These are phyloP conservation scores for Gari tellinella DNA, from an alignment of 2,888 invertebrate genomes.

Conservation along the genomic window DNA sequence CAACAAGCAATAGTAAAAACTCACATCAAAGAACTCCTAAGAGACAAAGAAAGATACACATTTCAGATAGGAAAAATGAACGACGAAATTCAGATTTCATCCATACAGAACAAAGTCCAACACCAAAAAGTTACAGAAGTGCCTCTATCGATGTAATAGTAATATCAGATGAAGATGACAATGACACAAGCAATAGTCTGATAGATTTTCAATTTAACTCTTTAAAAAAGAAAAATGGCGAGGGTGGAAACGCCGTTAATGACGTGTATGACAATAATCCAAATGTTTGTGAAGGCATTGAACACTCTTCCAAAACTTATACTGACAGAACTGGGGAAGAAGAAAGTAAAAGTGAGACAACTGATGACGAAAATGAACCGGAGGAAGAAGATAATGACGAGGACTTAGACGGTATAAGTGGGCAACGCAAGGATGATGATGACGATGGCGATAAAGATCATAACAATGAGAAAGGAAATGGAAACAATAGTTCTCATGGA, in stretches of 20 bases:
- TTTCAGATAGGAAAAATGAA: too few species aligned
- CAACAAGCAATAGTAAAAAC: neutral
- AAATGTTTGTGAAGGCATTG: too few species aligned
- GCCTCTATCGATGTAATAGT: slow-evolving; percentile 1
- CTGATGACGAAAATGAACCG: slow-evolving; percentile 29
- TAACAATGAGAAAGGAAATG: slow-evolving; percentile 20
- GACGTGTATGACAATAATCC: too few species aligned
- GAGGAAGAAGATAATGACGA: slow-evolving; percentile 19
- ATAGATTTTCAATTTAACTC: slow-evolving; percentile 16
- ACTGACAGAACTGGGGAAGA: neutral
- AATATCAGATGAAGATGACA: slow-evolving; percentile 24
- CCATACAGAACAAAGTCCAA: neutral
- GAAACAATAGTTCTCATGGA: neutral
- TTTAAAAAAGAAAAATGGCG: neutral
- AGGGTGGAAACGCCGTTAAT: neutral
- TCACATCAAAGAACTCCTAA: neutral
- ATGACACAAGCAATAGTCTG: neutral
- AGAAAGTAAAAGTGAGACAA: slow-evolving; percentile 13
- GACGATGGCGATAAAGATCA: slow-evolving; percentile 25
- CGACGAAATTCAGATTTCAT: too few species aligned
- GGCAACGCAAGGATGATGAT: slow-evolving; percentile 17
- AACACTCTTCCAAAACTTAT: too few species aligned
- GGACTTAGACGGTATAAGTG: slow-evolving; percentile 1
- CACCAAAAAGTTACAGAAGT: neutral
- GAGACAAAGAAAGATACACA: too few species aligned